Evolutionary conservation across 92 coral and sea anemone species (phyloP).

Genomic region (Meandrina meandrites): DNA sequence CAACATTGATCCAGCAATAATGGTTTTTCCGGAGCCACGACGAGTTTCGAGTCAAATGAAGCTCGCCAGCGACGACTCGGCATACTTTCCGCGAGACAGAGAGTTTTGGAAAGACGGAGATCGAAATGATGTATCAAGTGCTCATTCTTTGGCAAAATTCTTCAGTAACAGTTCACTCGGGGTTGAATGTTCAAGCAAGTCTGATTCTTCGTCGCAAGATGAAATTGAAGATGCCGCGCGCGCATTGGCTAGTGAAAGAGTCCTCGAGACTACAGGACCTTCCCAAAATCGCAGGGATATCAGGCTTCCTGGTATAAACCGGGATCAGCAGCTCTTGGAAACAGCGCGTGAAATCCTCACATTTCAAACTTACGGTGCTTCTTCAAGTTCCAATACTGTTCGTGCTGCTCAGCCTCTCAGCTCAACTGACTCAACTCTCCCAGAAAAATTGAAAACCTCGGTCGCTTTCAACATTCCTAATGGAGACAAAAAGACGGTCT

Average conservation of each 20-base stretch:
- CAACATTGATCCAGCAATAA: constrained; percentile 8
- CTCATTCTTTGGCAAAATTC: not conserved
- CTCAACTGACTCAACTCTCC: constrained; percentile 4
- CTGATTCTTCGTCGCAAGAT: not conserved
- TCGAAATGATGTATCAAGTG: not conserved
- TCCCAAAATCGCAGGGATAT: no score
- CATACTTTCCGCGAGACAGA: not conserved
- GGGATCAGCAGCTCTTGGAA: constrained; percentile 2
- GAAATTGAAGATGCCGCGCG: not conserved
- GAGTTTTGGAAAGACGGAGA: constrained; percentile 3
- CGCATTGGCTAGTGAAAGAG: not conserved
- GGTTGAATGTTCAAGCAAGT: not conserved
- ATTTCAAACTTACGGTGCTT: not conserved
- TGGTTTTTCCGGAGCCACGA: not conserved
- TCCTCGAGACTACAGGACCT: not conserved
- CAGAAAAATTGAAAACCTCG: not conserved
- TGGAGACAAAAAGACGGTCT: constrained; percentile 4
- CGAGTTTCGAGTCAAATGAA: not conserved
- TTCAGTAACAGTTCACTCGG: not conserved
- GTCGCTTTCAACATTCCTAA: constrained; percentile 26
- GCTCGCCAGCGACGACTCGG: not conserved
- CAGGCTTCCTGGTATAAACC: not conserved
- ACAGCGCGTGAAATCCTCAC: constrained; percentile 37
- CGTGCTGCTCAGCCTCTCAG: constrained; percentile 11
- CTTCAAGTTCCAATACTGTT: not conserved